Conservation (phyloP, 2,797 vertebrate genomes). For the Paedocypris micromegethes region DNA sequence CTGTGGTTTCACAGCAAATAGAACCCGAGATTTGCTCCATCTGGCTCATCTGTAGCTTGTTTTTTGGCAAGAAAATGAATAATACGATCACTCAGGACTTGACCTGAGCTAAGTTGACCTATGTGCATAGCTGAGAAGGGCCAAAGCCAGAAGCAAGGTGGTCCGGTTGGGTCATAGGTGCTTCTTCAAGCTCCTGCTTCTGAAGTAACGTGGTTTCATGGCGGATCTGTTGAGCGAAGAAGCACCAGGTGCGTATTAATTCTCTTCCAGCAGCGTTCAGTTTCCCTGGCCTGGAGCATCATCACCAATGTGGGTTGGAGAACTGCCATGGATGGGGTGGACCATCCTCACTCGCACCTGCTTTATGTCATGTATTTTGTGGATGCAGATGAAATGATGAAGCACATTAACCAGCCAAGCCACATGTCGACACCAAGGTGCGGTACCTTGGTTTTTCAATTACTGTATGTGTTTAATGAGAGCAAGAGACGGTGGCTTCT, state of each 20-base stretch:
- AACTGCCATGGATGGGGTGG: conserved; percentile 3
- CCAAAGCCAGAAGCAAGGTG: too few relatives aligned
- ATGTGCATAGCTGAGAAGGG: too few relatives aligned
- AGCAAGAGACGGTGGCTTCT: conserved; percentile 8
- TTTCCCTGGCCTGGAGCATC: not conserved
- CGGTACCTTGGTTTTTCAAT: conserved; percentile 24
- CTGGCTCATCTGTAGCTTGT: too few relatives aligned
- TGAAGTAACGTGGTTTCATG: conserved; percentile 7
- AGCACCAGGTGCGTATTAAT: conserved; percentile 20
- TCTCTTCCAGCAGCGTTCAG: not conserved
- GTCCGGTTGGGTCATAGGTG: not conserved
- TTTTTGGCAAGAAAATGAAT: too few relatives aligned
- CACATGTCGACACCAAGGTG: conserved; percentile 7
- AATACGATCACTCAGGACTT: too few relatives aligned
- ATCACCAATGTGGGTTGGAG: not conserved
- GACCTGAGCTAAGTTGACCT: too few relatives aligned
- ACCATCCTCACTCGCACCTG: conserved; percentile 8
- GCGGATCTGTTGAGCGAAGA: not conserved
- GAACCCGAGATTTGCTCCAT: too few relatives aligned
- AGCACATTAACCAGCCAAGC: conserved; percentile 10
- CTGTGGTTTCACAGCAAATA: too few relatives aligned
- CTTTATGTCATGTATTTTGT: conserved; percentile 22
- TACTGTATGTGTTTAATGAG: conserved; percentile 22
- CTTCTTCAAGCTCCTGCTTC: not conserved
- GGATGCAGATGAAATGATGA: conserved; percentile 9